Percentiles rank a stretch among this genome's conserved stretches.
phyloP scores from a whole-genome alignment of 2,113 vertebrate genomes.

The Clinocottus analis region DNA sequence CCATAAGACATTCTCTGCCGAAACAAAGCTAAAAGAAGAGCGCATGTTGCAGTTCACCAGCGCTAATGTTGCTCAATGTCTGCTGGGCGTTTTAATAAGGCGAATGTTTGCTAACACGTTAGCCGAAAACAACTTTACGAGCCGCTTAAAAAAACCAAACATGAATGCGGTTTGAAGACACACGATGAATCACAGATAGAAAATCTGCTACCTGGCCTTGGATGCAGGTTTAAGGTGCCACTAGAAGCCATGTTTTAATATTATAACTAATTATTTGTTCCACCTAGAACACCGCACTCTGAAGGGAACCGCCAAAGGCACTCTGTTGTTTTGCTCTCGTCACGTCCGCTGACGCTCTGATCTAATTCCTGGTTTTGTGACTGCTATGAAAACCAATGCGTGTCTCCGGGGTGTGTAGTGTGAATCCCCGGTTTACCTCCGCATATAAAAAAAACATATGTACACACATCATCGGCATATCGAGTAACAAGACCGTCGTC shows the following conservation, averaged over 20 bases:
- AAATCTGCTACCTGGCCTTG: not conserved
- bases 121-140: not conserved
- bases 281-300: not conserved
- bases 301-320: not conserved
- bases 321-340: not conserved
- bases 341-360: not conserved
- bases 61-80: not conserved
- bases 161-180: not conserved
- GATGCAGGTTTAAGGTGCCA: not conserved
- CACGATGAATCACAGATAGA: not conserved
- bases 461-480: not conserved
- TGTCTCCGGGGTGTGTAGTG: not conserved
- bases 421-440: not conserved
- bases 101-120: not conserved
- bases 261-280: not conserved
- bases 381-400: not conserved
- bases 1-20: not conserved
- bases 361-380: constrained; percentile 5
- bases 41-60: not conserved
- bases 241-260: not conserved
- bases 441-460: constrained; percentile 34
- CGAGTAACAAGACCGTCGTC: not conserved
- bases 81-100: too few relatives aligned
- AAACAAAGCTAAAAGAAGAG: not conserved
- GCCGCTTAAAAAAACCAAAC: not conserved